These are phyloP conservation scores for Lacanobia oleracea DNA, from an alignment of 2,888 invertebrate species.

Conservation along the genomic window DNA sequence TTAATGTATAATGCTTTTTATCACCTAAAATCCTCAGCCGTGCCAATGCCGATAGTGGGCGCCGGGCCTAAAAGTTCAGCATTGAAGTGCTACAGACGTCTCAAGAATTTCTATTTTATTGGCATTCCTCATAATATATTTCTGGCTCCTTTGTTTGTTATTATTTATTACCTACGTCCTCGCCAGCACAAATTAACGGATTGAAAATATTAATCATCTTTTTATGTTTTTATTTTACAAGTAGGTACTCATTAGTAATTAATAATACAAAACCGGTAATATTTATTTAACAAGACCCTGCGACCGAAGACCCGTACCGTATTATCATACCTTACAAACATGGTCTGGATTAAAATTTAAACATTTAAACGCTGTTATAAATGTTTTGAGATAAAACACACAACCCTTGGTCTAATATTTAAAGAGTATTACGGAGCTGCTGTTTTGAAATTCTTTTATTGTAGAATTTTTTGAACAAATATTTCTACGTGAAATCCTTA, in stretches of 20 bases:
- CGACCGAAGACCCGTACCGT: constrained; percentile 15
- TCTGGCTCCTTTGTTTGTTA: background rate
- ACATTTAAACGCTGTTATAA: constrained; percentile 25
- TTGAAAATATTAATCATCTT: constrained; percentile 5
- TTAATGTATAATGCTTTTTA: too few species aligned
- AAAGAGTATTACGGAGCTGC: background rate
- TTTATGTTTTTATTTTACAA: background rate
- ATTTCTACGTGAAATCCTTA: constrained; percentile 1
- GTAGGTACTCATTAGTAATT: background rate
- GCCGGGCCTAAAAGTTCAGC: background rate
- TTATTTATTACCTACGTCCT: constrained; percentile 3
- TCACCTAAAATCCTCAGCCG: too few species aligned
- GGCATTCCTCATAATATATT: background rate
- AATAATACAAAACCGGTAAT: constrained; percentile 7
- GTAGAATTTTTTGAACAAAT: background rate
- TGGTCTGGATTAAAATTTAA: constrained; percentile 18
- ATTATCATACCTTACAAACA: constrained; percentile 2
- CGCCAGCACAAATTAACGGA: background rate
- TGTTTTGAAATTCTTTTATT: constrained; percentile 10
- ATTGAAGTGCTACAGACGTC: background rate
- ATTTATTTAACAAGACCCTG: constrained; percentile 25
- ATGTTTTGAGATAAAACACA: constrained; percentile 35
- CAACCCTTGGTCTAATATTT: constrained; percentile 25
- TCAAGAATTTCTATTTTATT: background rate
- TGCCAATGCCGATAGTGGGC: too few species aligned